Percentiles rank a stretch among this genome's conserved stretches.
Conservation (phyloP, 2,113 vertebrate genomes). For the Bufo bufo region DNA sequence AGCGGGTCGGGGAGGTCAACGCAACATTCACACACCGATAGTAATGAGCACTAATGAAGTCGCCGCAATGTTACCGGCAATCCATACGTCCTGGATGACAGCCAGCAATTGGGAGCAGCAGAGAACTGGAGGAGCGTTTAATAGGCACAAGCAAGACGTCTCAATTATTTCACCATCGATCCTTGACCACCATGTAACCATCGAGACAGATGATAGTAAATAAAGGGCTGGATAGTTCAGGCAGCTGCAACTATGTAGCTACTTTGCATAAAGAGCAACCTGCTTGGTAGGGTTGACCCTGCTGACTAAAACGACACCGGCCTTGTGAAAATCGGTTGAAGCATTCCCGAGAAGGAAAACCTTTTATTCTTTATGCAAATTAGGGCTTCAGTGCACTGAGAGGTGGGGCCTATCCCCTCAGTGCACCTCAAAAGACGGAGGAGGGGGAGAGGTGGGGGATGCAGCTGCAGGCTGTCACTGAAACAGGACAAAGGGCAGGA, state of each 20-base stretch:
- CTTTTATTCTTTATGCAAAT: too few species aligned
- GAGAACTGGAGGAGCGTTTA: background rate
- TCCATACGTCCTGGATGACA: background rate
- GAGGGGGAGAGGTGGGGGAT: too few species aligned
- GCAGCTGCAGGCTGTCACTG: too few species aligned
- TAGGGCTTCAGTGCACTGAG: too few species aligned
- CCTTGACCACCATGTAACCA: background rate
- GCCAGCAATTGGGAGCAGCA: background rate
- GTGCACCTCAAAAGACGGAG: too few species aligned
- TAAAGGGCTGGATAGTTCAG: background rate
- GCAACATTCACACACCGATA: background rate
- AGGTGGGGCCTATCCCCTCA: too few species aligned
- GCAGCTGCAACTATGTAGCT: background rate
- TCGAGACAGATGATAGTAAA: background rate
- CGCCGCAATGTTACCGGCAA: background rate
- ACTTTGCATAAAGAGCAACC: too few species aligned
- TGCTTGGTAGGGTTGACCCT: too few species aligned
- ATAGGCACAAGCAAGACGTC: slow-evolving; percentile 19
- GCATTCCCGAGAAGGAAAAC: too few species aligned
- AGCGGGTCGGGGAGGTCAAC: slow-evolving; percentile 18
- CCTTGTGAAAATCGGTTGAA: too few species aligned
- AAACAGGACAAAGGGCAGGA: too few species aligned
- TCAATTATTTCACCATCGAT: slow-evolving; percentile 25
- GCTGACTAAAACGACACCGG: too few species aligned
- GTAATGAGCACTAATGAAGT: slow-evolving; percentile 45